Evolutionary conservation across 1,140 invertebrate genomes (phyloP).

Genomic region (Lerema accius): DNA sequence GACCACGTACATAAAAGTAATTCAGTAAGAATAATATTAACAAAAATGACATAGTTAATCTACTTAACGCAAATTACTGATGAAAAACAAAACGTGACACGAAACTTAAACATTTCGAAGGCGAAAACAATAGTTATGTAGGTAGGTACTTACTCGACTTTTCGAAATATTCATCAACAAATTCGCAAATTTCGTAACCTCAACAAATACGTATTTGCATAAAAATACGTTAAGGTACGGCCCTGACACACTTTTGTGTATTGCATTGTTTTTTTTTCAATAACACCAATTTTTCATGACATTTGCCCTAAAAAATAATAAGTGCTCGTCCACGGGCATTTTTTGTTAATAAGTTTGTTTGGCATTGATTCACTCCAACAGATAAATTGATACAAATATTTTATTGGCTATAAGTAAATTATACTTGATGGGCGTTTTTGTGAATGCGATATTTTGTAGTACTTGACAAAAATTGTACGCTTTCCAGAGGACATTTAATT

Average conservation of each 20-base stretch:
- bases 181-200: constrained; percentile 17
- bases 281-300: constrained; percentile 26
- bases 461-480: too few relatives aligned
- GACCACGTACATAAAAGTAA: neutral
- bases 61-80: neutral
- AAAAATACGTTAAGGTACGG: constrained; percentile 21
- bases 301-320: neutral
- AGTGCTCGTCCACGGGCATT: neutral
- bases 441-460: too few relatives aligned
- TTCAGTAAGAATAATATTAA: neutral
- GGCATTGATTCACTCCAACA: too few relatives aligned
- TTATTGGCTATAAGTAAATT: too few relatives aligned
- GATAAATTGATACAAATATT: too few relatives aligned
- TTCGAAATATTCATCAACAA: constrained; percentile 12
- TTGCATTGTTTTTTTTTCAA: constrained; percentile 26
- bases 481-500: too few relatives aligned
- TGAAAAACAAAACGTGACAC: neutral
- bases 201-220: constrained; percentile 22
- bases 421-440: too few relatives aligned
- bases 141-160: neutral
- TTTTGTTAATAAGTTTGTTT: neutral
- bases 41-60: neutral
- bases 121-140: neutral
- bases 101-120: neutral
- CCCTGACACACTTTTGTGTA: constrained; percentile 28